Evolutionary conservation across 2,113 vertebrate genomes (phyloP), one percentile per base, ranked within the genome.

Genomic region (Cyanoderma ruficeps): DNA sequence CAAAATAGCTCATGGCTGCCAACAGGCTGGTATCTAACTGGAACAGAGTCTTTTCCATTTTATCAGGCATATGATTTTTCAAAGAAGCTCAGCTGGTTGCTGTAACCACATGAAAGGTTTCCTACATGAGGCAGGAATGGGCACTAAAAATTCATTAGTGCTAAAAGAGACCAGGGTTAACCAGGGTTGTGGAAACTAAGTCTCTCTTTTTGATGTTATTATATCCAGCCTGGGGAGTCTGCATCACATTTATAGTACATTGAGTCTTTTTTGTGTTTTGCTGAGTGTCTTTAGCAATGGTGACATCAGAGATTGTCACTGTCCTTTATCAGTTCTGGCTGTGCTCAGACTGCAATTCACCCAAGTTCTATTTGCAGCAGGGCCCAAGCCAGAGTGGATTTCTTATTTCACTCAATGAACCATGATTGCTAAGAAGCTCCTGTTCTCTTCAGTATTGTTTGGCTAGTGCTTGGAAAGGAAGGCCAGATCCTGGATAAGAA

Each of bases 31-130:
- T 90, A 85, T 85, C 92, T 82, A 60, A 85, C 70, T 68, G 39
- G 78, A 96, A 90, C 75, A 88, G 69, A 87, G 25, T 47, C 11
- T 94, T 85, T 92, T 90, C 88, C n/a, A 57, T 69, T 93, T 92
- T 92, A 76, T 83, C 85, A 49, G 50, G 31, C 42, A 85, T 76
- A 71, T 31, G 55, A 76, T 90, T 87, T 76, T 68, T 83, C 83
- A 90, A 85, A 94, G 81, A 55, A 85, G 79, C 70, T 56, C 82
- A 85, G 61, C 33, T 1, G 3, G 41, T 71, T 68, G 67, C 33
- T 88, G 53, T 49, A 79, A 71, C 57, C 31, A 71, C 22, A 82
- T 59, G 33, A 79, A 49, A 89, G 30, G 64, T 79, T 88, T 84
- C 22, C 37, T 1, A 0, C 28, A 18, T 23, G 65, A 81, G 39